Base-by-base conservation (phyloP, 1,140 invertebrate genomes). In the Drosophila azteca region DNA sequence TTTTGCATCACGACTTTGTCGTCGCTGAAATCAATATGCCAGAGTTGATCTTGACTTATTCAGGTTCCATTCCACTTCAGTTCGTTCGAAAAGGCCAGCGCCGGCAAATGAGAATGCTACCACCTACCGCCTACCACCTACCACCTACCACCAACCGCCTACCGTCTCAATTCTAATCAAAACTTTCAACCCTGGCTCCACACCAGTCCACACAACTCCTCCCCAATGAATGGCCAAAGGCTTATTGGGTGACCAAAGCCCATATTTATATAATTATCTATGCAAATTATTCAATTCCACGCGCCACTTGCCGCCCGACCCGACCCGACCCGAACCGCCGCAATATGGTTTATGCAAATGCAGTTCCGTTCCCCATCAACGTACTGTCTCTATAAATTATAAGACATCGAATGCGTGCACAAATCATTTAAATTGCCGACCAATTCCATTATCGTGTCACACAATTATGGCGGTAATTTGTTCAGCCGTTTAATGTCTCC, bases 371-470 rank as follows among this genome's bases (percentile, higher is more conserved):
- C 43, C 41, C 54, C 44, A 57, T 76, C 45, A 53, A 17, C 51
- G n/a, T 68, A 43, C 45, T 68, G 73, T 22, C 63, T 54, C 68
- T 41, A 77, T 84, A 68, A 74, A 77, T 79, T 68, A 66, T 70
- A 50, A 49, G 41, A 15, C 29, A 43, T n/a, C 59, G 31, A 39
- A 63, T 64, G 82, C 74, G 60, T 78, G 69, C 48, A 70, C 82
- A 57, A 82, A 82, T 87, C 83, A 82, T 63, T 78, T 61, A 45
- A 60, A 62, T 57, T 17, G 48, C 64, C 41, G 46, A 65, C 58
- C 57, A 79, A 67, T 62, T 67, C 35, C 63, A 58, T 51, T 64
- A 75, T 78, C 71, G 58, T 70, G 66, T 64, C 66, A 46, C 50
- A 48, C 54, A 77, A 79, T 73, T 67, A 49, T 63, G 44, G 6